Conservation (phyloP, 2,888 invertebrate genomes). For the Muscina levida region DNA sequence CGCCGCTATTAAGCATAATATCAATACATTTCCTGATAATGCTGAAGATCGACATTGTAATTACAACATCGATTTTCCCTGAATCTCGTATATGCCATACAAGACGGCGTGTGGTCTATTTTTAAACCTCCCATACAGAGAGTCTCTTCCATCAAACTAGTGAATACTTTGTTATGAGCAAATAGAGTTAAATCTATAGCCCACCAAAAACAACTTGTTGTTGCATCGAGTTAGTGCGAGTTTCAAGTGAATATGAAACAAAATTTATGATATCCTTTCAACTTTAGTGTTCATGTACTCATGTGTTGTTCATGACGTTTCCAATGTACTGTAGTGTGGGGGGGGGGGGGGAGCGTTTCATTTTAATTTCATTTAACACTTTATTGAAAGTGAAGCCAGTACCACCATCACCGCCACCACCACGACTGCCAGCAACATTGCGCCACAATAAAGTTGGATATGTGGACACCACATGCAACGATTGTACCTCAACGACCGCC, state of each 20-base stretch:
- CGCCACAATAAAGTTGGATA: too few relatives aligned
- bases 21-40: too few relatives aligned
- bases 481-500: neutral
- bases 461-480: slow-evolving; percentile 14
- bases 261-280: slow-evolving; percentile 62
- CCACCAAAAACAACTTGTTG: neutral
- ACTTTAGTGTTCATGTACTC: too few relatives aligned
- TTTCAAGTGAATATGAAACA: slow-evolving; percentile 29
- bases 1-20: too few relatives aligned
- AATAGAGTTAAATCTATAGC: too few relatives aligned
- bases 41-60: too few relatives aligned
- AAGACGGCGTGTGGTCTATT: slow-evolving; percentile 1
- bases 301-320: too few relatives aligned
- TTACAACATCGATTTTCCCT: neutral
- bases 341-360: slow-evolving; percentile 3
- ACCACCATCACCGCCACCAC: slow-evolving; percentile 60
- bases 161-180: too few relatives aligned
- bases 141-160: too few relatives aligned
- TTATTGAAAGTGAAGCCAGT: slow-evolving; percentile 49
- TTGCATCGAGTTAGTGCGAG: neutral
- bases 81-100: neutral
- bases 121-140: neutral
- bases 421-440: too few relatives aligned
- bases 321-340: too few relatives aligned
- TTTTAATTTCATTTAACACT: slow-evolving; percentile 44